Percentiles rank a stretch among this genome's conserved stretches.
phyloP scores from a whole-genome alignment of 2,888 invertebrate species.

The Drosophila mercatorum region DNA sequence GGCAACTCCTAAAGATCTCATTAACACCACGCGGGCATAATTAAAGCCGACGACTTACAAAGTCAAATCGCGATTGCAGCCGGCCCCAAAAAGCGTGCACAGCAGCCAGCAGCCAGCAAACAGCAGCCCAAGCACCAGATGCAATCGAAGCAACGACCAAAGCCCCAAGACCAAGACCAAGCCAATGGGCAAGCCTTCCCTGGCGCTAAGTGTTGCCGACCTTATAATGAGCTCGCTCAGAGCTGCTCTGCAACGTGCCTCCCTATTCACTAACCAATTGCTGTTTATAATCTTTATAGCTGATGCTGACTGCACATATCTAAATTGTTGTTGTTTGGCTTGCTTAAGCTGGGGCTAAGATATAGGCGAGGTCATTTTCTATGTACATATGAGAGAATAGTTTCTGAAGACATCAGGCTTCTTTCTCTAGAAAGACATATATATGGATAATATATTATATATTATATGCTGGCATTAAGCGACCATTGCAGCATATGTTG shows the following conservation, averaged over 20 bases:
- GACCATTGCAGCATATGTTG: no score
- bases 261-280: conserved; percentile 61
- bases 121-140: conserved; percentile 48
- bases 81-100: conserved; percentile 59
- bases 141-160: conserved; percentile 68
- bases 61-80: conserved; percentile 79
- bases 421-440: no score
- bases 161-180: conserved; percentile 27
- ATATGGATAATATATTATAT: no score
- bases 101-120: conserved; percentile 24
- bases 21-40: conserved; percentile 83
- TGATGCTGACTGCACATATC: conserved; percentile 30
- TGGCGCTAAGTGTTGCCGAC: conserved; percentile 74
- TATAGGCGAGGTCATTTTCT: not conserved
- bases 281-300: conserved; percentile 70
- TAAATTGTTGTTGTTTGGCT: conserved; percentile 18
- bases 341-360: not conserved
- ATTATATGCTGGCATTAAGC: no score
- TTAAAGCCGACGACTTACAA: conserved; percentile 82
- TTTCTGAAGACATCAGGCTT: not conserved
- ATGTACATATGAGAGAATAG: not conserved
- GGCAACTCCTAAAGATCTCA: conserved; percentile 81
- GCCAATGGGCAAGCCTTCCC: conserved; percentile 17
- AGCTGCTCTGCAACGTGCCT: conserved; percentile 28
- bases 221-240: conserved; percentile 64